Percentiles rank a stretch among this genome's conserved stretches.
Conservation (phyloP, 2,113 vertebrate species). For the Ochotona princeps region DNA sequence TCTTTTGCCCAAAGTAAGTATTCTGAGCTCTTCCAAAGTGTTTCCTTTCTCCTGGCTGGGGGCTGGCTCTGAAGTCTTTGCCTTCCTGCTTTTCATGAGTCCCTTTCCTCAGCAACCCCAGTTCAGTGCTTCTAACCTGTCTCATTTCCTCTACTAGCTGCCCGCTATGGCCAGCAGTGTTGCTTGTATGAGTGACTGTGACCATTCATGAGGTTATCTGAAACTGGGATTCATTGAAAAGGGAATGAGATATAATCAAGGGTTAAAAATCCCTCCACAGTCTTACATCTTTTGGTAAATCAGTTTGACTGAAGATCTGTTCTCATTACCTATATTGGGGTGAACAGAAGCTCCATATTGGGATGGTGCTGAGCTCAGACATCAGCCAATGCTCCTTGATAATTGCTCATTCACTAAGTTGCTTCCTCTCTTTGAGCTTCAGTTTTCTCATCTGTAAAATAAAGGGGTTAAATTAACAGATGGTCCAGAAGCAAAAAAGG, state of each 20-base stretch:
- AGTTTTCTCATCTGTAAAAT: background rate
- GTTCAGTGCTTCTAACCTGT: no score
- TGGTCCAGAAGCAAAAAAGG: background rate
- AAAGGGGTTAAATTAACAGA: background rate
- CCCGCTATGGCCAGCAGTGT: no score
- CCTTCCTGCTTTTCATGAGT: background rate
- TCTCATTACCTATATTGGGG: background rate
- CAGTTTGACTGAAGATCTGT: background rate
- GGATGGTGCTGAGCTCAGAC: background rate
- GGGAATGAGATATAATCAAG: background rate
- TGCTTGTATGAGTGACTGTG: background rate
- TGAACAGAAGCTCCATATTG: background rate
- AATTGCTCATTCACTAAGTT: background rate
- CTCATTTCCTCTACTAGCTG: background rate
- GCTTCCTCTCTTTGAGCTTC: background rate
- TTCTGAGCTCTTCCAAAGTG: background rate
- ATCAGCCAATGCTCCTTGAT: background rate
- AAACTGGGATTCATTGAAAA: slow-evolving; percentile 5
- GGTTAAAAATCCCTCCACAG: slow-evolving; percentile 4
- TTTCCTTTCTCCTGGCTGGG: background rate
- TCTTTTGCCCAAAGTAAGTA: fast-evolving
- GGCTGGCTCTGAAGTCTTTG: background rate
- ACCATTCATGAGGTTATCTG: background rate
- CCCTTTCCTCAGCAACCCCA: background rate
- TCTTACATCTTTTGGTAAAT: background rate